Conservation (phyloP, 2,888 invertebrate species). For the Drosophila macrospina region DNA sequence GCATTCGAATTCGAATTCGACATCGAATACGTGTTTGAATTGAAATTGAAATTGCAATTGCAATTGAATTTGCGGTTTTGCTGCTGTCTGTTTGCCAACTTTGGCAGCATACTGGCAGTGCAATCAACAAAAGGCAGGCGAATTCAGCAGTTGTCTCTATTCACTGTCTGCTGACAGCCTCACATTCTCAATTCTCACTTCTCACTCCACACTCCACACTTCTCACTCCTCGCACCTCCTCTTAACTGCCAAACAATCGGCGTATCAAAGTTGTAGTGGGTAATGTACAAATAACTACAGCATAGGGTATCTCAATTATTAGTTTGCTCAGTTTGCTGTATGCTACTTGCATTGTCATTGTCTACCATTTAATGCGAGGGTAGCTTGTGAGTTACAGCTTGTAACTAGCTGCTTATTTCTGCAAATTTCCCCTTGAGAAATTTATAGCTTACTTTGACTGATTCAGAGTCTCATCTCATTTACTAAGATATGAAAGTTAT, state of each 20-base stretch:
- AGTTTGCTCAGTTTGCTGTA: no score
- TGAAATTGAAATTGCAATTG: slow-evolving; percentile 19
- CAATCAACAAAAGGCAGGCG: neutral
- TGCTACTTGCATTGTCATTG: no score
- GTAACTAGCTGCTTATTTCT: no score
- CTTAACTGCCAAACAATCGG: neutral
- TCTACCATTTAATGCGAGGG: no score
- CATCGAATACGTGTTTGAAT: no score
- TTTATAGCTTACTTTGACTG: no score
- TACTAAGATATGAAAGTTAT: no score
- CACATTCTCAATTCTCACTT: neutral
- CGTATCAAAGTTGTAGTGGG: neutral
- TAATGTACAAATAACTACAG: no score
- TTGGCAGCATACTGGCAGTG: neutral
- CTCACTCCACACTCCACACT: neutral
- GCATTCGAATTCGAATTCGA: neutral
- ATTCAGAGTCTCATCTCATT: no score
- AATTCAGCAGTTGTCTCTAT: neutral
- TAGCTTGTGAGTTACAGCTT: no score
- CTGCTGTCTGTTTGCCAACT: slow-evolving; percentile 7
- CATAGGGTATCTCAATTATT: no score
- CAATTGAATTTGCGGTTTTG: slow-evolving; percentile 25
- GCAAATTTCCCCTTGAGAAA: no score
- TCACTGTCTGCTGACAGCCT: slow-evolving; percentile 4
- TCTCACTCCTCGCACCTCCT: neutral